Percentiles rank a stretch among this genome's conserved stretches.
Conservation (phyloP, 2,888 invertebrate species). For the Apamea epomidion region DNA sequence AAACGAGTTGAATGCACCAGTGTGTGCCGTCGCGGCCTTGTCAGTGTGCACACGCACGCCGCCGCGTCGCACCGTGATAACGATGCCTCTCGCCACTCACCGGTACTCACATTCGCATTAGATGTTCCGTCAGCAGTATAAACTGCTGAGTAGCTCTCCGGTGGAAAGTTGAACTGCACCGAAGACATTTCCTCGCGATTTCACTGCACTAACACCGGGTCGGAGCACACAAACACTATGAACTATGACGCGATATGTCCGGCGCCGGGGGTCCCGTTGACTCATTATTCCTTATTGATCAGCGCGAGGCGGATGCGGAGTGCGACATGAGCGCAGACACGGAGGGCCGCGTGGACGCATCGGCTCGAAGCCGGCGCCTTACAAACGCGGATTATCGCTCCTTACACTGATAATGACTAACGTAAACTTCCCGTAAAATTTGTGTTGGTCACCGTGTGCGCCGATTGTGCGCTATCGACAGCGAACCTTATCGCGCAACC, state of each 20-base stretch:
- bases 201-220: constrained; percentile 76
- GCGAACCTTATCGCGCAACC: constrained; percentile 82
- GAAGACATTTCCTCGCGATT: constrained; percentile 77
- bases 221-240: constrained; percentile 63
- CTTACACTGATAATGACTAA: constrained; percentile 83
- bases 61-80: constrained; percentile 72
- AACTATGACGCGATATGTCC: constrained; percentile 70
- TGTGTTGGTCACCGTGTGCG: constrained; percentile 73
- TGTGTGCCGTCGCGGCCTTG: constrained; percentile 81
- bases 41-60: constrained; percentile 76
- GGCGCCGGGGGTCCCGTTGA: constrained; percentile 69
- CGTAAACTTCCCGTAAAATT: constrained; percentile 82
- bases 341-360: constrained; percentile 61
- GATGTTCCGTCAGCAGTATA: constrained; percentile 79
- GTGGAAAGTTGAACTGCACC: constrained; percentile 84
- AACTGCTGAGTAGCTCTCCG: constrained; percentile 86
- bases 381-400: constrained; percentile 82
- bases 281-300: constrained; percentile 82
- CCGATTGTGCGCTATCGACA: constrained; percentile 77
- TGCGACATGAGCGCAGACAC: constrained; percentile 68
- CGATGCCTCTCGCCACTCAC: constrained; percentile 72
- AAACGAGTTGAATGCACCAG: constrained; percentile 86
- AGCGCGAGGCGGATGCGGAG: constrained; percentile 69
- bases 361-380: constrained; percentile 71
- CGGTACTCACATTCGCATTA: constrained; percentile 84